Evolutionary conservation across 2,113 vertebrate species (phyloP).

Genomic region (Lepisosteus oculatus): DNA sequence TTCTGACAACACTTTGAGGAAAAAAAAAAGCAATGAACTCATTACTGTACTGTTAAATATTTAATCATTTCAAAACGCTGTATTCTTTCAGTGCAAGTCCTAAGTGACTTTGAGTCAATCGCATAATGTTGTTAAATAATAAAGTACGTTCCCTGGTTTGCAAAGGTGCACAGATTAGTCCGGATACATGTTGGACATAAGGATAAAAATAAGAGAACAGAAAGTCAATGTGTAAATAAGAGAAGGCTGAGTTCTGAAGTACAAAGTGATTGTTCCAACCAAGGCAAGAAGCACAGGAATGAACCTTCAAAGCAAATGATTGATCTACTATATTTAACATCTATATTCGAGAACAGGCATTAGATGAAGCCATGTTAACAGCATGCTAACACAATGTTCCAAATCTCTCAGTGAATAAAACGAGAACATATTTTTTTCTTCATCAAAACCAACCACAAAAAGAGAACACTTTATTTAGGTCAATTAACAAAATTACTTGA

Average conservation of each 20-base stretch:
- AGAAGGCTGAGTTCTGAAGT: background rate
- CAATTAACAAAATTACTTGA: constrained; percentile 58
- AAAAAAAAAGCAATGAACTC: constrained; percentile 15
- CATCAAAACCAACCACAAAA: constrained; percentile 57
- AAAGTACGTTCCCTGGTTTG: constrained; percentile 38
- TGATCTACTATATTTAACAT: background rate
- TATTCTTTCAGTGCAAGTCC: constrained; percentile 62
- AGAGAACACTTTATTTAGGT: constrained; percentile 32
- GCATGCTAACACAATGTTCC: constrained; percentile 19
- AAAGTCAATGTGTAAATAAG: no score
- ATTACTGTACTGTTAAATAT: constrained; percentile 55
- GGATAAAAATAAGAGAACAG: no score
- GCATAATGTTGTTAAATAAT: constrained; percentile 52
- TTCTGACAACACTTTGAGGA: no score
- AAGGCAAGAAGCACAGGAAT: constrained; percentile 16
- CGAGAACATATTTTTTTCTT: constrained; percentile 45
- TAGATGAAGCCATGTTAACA: constrained; percentile 18
- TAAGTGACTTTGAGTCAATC: constrained; percentile 45
- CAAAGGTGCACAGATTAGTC: no score
- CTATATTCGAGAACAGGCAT: constrained; percentile 8
- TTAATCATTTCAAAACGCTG: constrained; percentile 63
- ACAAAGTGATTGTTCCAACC: background rate
- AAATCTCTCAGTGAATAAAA: constrained; percentile 17
- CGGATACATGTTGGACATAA: no score
- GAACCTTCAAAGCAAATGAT: constrained; percentile 1